Base-by-base conservation (phyloP, 2,888 invertebrate species). In the Cephonodes hylas region DNA sequence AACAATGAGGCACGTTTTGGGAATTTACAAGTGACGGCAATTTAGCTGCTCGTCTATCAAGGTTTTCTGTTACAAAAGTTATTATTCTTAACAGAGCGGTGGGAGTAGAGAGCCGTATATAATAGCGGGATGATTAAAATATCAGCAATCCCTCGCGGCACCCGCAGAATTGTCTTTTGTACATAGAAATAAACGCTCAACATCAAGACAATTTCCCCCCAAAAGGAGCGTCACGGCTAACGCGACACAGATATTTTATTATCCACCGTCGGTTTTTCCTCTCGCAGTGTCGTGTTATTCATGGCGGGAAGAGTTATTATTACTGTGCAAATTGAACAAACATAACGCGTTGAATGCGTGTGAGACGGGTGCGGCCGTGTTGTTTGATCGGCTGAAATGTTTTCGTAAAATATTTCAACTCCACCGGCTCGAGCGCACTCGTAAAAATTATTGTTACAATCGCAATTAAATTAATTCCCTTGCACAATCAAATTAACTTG, bases 121-220 rank as follows among this genome's bases (percentile, higher is more conserved):
- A 82, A 81, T 75, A 73, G 74, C 71, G 74, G 69, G 76, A 82
- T 79, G 81, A 82, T 83, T 82, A 80, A 81, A 83, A 81, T 76
- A 82, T 80, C 80, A 77, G 73, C 64, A 69, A 71, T 73, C 80
- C 76, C 75, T 66, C 57, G 71, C 46, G 70, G 71, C 66, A 20
- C 48, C 63, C 61, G 60, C 65, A 63, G 72, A 72, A 75, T 73
- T 77, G 75, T 77, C 74, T 77, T 76, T 74, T 76, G 70, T 72
- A 66, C 66, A 63, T 64, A 63, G 71, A 76, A 79, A 81, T 77
- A 80, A 80, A 72, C 74, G 75, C 71, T 71, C 71, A 67, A 72
- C 75, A 76, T 80, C 77, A 79, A 76, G 75, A 79, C 69, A 81
- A 80, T 80, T 76, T 77, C 71, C 61, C 68, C 64, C 66, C 72